Conservation (phyloP, 2,113 vertebrate species). For the Terrapene triunguis region DNA sequence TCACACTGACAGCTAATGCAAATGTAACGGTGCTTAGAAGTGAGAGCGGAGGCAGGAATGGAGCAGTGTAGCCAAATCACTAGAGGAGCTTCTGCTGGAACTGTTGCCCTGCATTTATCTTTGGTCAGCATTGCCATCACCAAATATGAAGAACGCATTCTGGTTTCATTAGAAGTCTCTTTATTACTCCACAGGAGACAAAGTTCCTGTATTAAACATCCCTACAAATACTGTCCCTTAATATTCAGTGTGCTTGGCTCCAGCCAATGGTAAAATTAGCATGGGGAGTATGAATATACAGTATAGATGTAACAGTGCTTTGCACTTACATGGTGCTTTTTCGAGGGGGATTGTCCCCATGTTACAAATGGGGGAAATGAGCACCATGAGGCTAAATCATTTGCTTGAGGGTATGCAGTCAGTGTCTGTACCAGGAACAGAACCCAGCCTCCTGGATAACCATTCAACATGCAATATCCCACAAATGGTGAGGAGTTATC, state of each 20-base stretch:
- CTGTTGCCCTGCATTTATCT: not conserved
- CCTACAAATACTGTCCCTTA: not conserved
- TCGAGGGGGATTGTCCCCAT: not conserved
- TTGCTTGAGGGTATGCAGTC: not conserved
- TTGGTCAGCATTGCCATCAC: not conserved
- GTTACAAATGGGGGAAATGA: too few species aligned
- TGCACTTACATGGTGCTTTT: not conserved
- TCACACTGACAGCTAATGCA: too few species aligned
- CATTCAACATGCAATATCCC: rapidly evolving
- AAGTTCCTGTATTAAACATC: not conserved
- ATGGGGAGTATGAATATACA: not conserved
- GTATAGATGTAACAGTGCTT: not conserved
- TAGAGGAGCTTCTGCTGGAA: not conserved
- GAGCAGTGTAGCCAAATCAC: not conserved
- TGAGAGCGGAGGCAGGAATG: too few species aligned
- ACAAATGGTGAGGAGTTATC: not conserved
- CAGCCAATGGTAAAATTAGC: not conserved
- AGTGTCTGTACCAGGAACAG: not conserved
- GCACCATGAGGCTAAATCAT: not conserved
- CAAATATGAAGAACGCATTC: not conserved
- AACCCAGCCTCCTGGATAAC: rapidly evolving
- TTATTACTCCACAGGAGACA: not conserved
- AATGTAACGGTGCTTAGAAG: too few species aligned
- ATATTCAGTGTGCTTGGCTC: not conserved
- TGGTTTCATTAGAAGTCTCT: not conserved